Base-by-base conservation (phyloP, 2,797 vertebrate genomes). In the Cephalopachus bancanus region DNA sequence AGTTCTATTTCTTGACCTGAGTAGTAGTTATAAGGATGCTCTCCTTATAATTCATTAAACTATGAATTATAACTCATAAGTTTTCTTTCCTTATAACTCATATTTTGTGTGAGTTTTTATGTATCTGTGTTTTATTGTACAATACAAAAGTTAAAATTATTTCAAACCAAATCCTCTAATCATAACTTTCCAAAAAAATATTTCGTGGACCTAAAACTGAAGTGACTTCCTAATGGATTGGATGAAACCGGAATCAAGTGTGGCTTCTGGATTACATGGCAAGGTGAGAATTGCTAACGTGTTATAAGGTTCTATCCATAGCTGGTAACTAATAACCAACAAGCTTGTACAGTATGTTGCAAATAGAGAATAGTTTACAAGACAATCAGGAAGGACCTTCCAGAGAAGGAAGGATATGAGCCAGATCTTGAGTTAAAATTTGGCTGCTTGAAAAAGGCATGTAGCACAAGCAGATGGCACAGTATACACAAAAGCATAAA, bases 81-180 rank as follows among this genome's bases (percentile, higher is more conserved):
- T 79, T 55, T 12, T 88, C 33, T 80, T 60, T 88, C 33, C 74
- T 60, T 33, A 53, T 10, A 87, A 75, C 37, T 33, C 75, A 14
- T 74, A 17, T 51, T 51, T 74, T 57, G 76, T 49, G 11, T 55
- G 30, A 30, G 22, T 0, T 19, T 62, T 60, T 83, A 30, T 62
- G 26, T 62, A 59, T 26, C 10, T 37, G 6, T 60, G 51, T 74
- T 78, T 93, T 85, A 81, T n/a, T 69, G 67, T 74, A 53, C 12
- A 81, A 59, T 22, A 71, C 51, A 76, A 55, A 79, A 55, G 17
- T 71, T 55, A 60, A 24, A 49, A 91, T 88, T 72, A 84, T 79
- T 88, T 83, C 64, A 91, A 65, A 79, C 37, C 65, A 87, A 93
- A 37, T 80, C 9, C 24, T 92, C 24, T 79, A 60, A 33, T 83